These are phyloP conservation scores for Mus spretus DNA, from an alignment of 2,797 vertebrate genomes.

Conservation along the genomic window DNA sequence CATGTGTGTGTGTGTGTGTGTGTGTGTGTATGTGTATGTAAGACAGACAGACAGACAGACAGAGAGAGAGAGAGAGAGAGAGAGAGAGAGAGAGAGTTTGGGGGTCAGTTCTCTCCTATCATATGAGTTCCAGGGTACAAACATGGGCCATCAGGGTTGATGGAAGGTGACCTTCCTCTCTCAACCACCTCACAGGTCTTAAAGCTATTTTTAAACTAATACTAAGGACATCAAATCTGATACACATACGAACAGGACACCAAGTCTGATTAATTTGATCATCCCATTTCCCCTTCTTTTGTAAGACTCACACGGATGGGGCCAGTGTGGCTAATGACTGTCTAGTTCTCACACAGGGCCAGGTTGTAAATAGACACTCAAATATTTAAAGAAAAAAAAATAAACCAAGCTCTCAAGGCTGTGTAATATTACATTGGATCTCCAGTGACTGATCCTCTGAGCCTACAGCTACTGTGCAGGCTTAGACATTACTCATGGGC, in stretches of 20 bases:
- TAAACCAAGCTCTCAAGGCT: slow-evolving; percentile 14
- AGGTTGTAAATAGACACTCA: neutral
- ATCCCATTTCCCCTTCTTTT: neutral
- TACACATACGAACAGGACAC: neutral
- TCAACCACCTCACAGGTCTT: neutral
- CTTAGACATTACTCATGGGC: neutral
- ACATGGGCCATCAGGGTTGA: neutral
- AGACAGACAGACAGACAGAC: neutral
- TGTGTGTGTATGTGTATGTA: neutral
- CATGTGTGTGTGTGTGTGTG: neutral
- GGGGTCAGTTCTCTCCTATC: neutral
- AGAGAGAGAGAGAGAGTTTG: neutral
- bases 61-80: neutral
- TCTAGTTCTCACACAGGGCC: neutral
- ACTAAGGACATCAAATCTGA: neutral
- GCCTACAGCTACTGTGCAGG: neutral
- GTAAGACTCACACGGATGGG: neutral
- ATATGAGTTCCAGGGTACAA: neutral
- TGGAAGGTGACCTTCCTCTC: neutral
- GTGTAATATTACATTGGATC: neutral
- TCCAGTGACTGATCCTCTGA: neutral
- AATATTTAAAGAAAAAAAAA: neutral
- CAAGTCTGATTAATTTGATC: neutral
- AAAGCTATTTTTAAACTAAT: neutral
- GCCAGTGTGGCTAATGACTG: neutral